These are phyloP conservation scores for Caenorhabditis sinica DNA, from an alignment of 2,888 invertebrate genomes.

Conservation along the genomic window DNA sequence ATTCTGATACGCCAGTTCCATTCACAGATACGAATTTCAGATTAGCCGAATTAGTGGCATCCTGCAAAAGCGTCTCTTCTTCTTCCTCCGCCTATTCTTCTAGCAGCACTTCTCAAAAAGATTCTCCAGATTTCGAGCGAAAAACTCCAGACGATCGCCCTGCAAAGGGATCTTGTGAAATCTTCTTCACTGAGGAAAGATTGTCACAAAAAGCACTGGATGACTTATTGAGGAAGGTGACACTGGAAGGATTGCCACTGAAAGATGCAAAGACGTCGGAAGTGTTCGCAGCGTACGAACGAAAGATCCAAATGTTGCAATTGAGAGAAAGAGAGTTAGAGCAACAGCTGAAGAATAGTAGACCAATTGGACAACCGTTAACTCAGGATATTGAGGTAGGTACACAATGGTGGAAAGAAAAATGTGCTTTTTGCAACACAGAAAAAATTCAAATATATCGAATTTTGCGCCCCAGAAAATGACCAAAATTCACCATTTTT, in stretches of 20 bases:
- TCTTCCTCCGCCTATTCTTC: not conserved
- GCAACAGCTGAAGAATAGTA: conserved; percentile 83
- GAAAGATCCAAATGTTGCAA: conserved; percentile 74
- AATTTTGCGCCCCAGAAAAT: too few relatives aligned
- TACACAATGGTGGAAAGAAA: too few relatives aligned
- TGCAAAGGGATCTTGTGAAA: not conserved
- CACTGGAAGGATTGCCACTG: conserved; percentile 64
- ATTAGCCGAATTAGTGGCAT: conserved; percentile 74
- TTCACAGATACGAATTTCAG: conserved; percentile 47
- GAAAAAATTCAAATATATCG: not conserved
- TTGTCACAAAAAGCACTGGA: conserved; percentile 56
- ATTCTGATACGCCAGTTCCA: not conserved
- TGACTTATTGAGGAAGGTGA: conserved; percentile 59
- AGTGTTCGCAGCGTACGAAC: conserved; percentile 75
- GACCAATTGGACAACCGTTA: not conserved
- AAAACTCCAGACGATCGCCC: conserved; percentile 6
- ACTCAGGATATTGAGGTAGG: conserved; percentile 2
- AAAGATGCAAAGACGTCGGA: conserved; percentile 76
- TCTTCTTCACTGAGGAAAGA: not conserved
- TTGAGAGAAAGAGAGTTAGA: conserved; percentile 84
- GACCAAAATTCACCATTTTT: too few relatives aligned
- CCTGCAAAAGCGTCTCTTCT: conserved; percentile 57
- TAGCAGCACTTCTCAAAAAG: not conserved
- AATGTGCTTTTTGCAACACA: too few relatives aligned
- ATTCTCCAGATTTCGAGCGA: not conserved